Evolutionary conservation across 2,888 invertebrate species (phyloP), one percentile per base, ranked within the genome.

Genomic region (Nasonia oneida): DNA sequence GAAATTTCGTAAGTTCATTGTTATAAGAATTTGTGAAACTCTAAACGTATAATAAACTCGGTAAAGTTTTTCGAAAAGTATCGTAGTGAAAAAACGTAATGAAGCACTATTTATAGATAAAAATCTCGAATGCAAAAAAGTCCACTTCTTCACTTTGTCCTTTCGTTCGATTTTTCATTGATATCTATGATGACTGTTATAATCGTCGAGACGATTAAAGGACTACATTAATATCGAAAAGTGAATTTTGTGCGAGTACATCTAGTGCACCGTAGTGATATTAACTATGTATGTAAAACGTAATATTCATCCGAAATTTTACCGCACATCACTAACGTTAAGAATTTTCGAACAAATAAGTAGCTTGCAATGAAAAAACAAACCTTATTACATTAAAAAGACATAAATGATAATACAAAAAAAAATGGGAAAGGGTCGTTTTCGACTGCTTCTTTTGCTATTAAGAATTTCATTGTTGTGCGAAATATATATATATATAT

Each of bases 401-500:
- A 79, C 23, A 76, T 78, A 74, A 37, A 42, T 47, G 64, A 53
- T 61, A 75, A 79, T 61, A 47, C 37, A 78, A 47, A 47, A 33
- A 83, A 77, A 29, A 77, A 70, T 29, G 57, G 71, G 61, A 88
- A 78, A 57, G 71, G 67, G 61, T 75, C 84, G 64, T 83, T 84
- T 86, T 84, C 71, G 83, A 81, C 78, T 74, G 70, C 85, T 88
- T 85, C 33, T 86, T 84, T 85, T 86, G 87, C 88, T 87, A 85
- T 87, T 86, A 86, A 86, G 76, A 87, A 87, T 83, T 88, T 87
- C 57, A 85, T 79, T 89, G 86, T 88, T 73, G 70, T 76, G 79
- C 82, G 29, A 79, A 73, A 23, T 23, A 23, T 29, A 29, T 1
- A 29, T 29, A 29, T 1, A 29, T 29, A 29, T 0, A 23, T 23